Evolutionary conservation across 2,888 invertebrate species (phyloP).

Genomic region (Eristalinus sepulchralis): DNA sequence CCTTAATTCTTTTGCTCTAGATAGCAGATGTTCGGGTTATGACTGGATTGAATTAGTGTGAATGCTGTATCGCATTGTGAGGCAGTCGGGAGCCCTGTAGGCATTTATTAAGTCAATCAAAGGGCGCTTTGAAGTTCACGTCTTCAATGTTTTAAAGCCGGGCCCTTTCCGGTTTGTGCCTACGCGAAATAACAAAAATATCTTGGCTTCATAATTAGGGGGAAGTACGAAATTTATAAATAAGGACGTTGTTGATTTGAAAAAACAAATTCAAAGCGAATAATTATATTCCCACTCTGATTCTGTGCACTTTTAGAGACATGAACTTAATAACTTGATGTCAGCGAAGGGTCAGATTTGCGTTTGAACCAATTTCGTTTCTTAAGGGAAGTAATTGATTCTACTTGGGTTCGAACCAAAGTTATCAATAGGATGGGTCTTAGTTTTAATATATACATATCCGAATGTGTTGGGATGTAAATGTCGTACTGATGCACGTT

Average conservation of each 20-base stretch:
- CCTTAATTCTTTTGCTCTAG: not conserved
- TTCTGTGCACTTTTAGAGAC: not conserved
- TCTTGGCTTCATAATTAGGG: not conserved
- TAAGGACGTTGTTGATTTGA: not conserved
- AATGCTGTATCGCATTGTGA: not conserved
- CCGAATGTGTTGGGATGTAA: no score
- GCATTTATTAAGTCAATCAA: conserved; percentile 9
- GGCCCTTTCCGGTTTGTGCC: not conserved
- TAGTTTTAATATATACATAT: no score
- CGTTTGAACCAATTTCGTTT: no score
- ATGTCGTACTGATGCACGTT: no score
- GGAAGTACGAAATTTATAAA: not conserved
- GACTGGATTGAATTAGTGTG: conserved; percentile 15
- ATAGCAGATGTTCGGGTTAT: conserved; percentile 17
- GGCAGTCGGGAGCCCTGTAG: not conserved
- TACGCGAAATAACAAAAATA: not conserved
- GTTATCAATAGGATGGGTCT: no score
- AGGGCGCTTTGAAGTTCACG: conserved; percentile 4
- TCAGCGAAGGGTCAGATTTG: no score
- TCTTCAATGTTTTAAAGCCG: not conserved
- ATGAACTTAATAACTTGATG: not conserved
- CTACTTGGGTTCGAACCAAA: no score
- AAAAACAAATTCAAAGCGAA: not conserved
- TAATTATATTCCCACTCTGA: not conserved
- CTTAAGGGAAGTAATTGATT: no score